Conservation (phyloP, 2,888 invertebrate species). For the Anodontia alba region DNA sequence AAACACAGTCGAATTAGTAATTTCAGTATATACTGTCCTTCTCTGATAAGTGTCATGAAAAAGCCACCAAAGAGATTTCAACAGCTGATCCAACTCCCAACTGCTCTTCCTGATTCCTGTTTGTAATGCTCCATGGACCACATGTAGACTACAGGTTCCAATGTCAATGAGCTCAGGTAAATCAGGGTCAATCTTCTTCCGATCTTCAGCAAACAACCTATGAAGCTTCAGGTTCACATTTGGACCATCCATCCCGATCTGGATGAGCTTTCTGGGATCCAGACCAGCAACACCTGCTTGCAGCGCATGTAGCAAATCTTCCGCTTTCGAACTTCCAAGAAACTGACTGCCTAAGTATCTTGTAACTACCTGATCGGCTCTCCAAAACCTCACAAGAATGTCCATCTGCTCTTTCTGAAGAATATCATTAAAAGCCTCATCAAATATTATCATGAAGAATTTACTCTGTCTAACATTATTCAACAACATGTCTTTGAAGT, state of each 20-base stretch:
- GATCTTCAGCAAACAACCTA: conserved; percentile 21
- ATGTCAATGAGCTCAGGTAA: conserved; percentile 63
- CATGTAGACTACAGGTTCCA: conserved; percentile 77
- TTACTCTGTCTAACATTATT: conserved; percentile 20
- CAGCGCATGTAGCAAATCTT: conserved; percentile 59
- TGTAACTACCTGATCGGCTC: conserved; percentile 59
- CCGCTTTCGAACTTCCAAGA: conserved; percentile 56
- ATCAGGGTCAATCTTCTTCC: conserved; percentile 25
- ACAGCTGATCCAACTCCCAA: conserved; percentile 50
- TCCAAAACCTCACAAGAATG: conserved; percentile 68
- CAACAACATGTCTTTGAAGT: conserved; percentile 45
- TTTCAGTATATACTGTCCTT: conserved; percentile 26
- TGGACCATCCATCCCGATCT: conserved; percentile 45
- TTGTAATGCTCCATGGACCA: conserved; percentile 76
- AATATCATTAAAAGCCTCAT: conserved; percentile 60
- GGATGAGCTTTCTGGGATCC: conserved; percentile 24
- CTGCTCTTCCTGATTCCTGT: conserved; percentile 64
- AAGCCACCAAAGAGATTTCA: conserved; percentile 28
- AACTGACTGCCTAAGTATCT: conserved; percentile 68
- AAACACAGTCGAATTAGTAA: conserved; percentile 24
- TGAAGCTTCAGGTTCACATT: conserved; percentile 32
- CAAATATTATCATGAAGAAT: conserved; percentile 54
- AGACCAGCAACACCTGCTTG: conserved; percentile 43
- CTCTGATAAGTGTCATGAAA: conserved; percentile 36
- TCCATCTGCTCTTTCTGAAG: conserved; percentile 70